Evolutionary conservation across 2,797 vertebrate species (phyloP), one percentile per base, ranked within the genome.

Genomic region (Ptychadena robeensis): DNA sequence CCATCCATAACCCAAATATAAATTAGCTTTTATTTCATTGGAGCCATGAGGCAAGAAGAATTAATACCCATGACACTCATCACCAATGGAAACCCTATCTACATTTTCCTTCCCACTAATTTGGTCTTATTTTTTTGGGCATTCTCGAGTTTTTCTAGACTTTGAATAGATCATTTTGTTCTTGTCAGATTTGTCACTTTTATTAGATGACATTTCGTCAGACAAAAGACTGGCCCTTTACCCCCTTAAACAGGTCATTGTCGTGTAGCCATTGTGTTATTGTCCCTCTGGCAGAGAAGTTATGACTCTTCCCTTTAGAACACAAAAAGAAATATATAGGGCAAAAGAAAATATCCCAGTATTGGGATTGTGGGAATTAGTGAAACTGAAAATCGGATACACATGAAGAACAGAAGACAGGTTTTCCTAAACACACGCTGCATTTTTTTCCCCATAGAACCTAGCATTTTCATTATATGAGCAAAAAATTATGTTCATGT

Each of bases 191-290:
- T 11, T 53, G 64, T 48, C 30, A 77, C 25, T 77, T 53, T 53
- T 66, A 66, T 11, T 32, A 31, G 2, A 61, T 53, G n/a, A 67
- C 74, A 12, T 77, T 66, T 48, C 31, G 37, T 30, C 3, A 8
- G 15, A 66, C 74, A 57, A 57, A 53, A 48, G 44, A 32, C 78
- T 40, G 48, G 68, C 37, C 30, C 28, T 72, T 63, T 80, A 80
- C 72, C 79, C 68, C 69, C 71, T 80, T 80, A 73, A 80, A 71
- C 67, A 38, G 63, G 32, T 71, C 67, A 63, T 38, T 69, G 76
- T 71, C 67, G 64, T 71, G 37, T 37, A 69, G 76, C 40, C 32
- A 35, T 44, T 61, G 28, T 48, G 53, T 63, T 53, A 77, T 61
- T 77, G 61, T 48, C 76, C 76, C 76, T 79, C 65, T 79, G 76